phyloP scores from a whole-genome alignment of 2,797 vertebrate species.

The Discoglossus pictus region DNA sequence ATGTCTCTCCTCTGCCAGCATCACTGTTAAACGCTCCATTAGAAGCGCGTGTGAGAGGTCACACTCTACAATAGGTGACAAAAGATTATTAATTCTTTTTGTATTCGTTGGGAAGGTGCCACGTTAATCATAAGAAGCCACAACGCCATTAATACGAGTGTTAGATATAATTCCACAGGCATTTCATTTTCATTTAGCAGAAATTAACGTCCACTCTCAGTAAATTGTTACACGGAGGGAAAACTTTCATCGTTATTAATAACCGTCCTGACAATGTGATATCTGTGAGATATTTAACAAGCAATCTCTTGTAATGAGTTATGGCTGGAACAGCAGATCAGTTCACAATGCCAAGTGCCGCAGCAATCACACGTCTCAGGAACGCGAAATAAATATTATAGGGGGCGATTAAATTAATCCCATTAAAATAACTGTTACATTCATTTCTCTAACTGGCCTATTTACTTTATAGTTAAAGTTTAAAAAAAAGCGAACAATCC shows the following conservation, averaged over 20 bases:
- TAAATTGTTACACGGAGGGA: constrained; percentile 55
- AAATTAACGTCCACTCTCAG: constrained; percentile 64
- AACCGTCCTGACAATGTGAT: constrained; percentile 7
- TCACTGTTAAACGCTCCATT: constrained; percentile 6
- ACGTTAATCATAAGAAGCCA: constrained; percentile 60
- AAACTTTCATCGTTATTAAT: constrained; percentile 2
- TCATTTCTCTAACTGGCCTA: too few relatives aligned
- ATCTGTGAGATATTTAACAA: neutral
- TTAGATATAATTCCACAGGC: constrained; percentile 60
- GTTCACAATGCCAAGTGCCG: too few relatives aligned
- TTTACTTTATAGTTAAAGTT: too few relatives aligned
- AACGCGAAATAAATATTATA: too few relatives aligned
- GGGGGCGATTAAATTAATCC: too few relatives aligned
- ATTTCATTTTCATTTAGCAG: constrained; percentile 62
- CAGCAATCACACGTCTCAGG: too few relatives aligned
- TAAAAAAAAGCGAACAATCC: too few relatives aligned
- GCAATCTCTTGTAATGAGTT: too few relatives aligned
- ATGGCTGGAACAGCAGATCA: too few relatives aligned
- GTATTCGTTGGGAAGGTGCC: constrained; percentile 15
- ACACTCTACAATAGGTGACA: neutral
- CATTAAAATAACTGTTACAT: too few relatives aligned
- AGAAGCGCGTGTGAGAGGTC: constrained; percentile 6
- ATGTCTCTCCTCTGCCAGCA: neutral
- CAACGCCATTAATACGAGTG: constrained; percentile 56
- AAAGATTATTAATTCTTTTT: constrained; percentile 16